A percentile compares a stretch with the other conserved stretches of the same genome.
Conservation (phyloP, 2,113 vertebrate genomes). For the Anolis sagrei region DNA sequence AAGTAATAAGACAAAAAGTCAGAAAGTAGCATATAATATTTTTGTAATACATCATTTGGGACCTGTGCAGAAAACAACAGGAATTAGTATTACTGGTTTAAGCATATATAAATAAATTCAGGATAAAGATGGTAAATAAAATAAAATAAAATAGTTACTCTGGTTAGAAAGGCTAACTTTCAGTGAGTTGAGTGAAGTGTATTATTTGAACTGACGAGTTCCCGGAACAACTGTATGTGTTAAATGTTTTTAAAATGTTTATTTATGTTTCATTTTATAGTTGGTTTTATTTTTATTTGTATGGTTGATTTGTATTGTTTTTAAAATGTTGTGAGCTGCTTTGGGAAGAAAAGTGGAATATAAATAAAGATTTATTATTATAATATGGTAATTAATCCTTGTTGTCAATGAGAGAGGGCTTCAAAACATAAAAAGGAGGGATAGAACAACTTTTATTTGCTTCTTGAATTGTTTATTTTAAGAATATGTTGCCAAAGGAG, state of each 20-base stretch:
- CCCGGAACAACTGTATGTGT: too few relatives aligned
- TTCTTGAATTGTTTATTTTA: not conserved
- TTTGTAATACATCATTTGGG: slow-evolving; percentile 17
- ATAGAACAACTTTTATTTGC: not conserved
- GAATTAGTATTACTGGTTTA: not conserved
- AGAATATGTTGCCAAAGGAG: too few relatives aligned
- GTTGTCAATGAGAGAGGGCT: not conserved
- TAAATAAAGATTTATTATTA: too few relatives aligned
- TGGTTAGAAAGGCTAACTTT: too few relatives aligned
- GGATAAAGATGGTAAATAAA: not conserved
- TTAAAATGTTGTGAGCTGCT: too few relatives aligned
- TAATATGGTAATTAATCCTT: slow-evolving; percentile 6
- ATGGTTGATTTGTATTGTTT: too few relatives aligned
- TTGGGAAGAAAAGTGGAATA: too few relatives aligned
- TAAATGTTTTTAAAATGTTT: too few relatives aligned
- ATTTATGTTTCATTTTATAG: too few relatives aligned
- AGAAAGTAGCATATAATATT: slow-evolving; percentile 7
- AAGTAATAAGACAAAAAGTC: slow-evolving; percentile 21
- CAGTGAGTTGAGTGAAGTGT: too few relatives aligned
- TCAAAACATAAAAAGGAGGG: not conserved
- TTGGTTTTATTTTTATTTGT: too few relatives aligned
- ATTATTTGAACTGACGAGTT: too few relatives aligned
- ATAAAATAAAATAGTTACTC: not conserved
- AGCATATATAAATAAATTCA: not conserved
- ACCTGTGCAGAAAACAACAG: not conserved